Evolutionary conservation across 2,888 invertebrate genomes (phyloP), one percentile per base, ranked within the genome.

Genomic region (Apotomis capreana): DNA sequence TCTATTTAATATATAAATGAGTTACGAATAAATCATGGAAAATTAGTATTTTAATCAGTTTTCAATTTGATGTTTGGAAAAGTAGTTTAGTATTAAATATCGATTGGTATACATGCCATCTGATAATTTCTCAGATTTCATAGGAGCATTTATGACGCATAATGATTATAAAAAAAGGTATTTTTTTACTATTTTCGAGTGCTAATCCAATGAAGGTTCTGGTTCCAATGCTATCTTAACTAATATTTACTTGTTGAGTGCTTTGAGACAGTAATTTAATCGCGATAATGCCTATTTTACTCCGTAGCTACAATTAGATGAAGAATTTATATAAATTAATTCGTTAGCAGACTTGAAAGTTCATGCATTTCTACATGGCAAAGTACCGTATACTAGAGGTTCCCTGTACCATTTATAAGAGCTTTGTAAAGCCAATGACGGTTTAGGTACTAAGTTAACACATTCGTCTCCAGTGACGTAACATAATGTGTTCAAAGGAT

Each of bases 141-240:
- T 52, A 10, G 12, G 12, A 52, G 10, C 44, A 49, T 10, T 10
- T 8, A 49, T 49, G 9, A 6, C 40, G 40, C 2, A 40, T 9
- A 49, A 49, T 49, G 49, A 10, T 49, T 9, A 9, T 51, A 26
- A 0, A 36, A 36, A 49, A 9, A 37, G 36, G 13, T 15, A 40
- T 51, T 58, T n/a, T 68, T 63, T 58, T 40, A 13, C 15, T 40
- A 37, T 63, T 8, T 44, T 46, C 12, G 49, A 12, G 13, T 74
- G 74, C 74, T 74, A 70, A 54, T 59, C 58, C 63, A 68, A 70
- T 61, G 37, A 59, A 55, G 70, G 74, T 74, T 70, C 74, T 74
- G 60, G 62, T 54, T 60, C 46, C n/a, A 62, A 63, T 70, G 74
- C 74, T 74, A 74, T 63, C 55, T 61, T 60, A 59, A 59, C 64